phyloP scores from a whole-genome alignment of 2,113 vertebrate genomes.

The Notechis scutatus region DNA sequence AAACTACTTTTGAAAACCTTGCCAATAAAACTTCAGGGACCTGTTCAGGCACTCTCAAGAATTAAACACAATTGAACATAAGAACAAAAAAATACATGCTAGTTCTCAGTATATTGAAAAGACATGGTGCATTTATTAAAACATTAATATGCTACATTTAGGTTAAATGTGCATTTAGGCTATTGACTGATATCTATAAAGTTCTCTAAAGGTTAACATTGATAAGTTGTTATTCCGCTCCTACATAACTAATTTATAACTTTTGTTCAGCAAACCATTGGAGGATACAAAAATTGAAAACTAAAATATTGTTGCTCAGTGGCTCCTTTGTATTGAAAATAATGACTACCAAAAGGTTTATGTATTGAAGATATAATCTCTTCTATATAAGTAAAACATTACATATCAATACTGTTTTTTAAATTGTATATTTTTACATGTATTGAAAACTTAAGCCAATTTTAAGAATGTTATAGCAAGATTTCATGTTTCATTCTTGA shows the following conservation, averaged over 20 bases:
- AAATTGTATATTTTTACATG: not conserved
- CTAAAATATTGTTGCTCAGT: not conserved
- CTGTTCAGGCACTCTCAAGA: not conserved
- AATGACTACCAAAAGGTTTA: not conserved
- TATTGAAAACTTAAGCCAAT: not conserved
- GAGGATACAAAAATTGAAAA: not conserved
- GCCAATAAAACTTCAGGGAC: not conserved
- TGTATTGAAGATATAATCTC: not conserved
- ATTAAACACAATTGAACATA: not conserved
- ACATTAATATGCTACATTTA: constrained; percentile 16
- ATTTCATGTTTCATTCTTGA: not conserved
- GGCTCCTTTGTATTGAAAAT: not conserved
- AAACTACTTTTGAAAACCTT: not conserved
- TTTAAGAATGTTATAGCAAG: not conserved
- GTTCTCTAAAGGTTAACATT: not conserved
- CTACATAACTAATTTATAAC: not conserved
- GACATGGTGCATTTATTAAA: constrained; percentile 9
- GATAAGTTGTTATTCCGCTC: not conserved
- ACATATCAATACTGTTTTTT: not conserved
- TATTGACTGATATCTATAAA: not conserved
- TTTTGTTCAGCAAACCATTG: not conserved
- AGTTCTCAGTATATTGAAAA: not conserved
- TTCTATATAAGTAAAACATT: not conserved
- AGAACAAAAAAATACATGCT: not conserved
- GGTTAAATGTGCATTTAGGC: not conserved